Evolutionary conservation across 64 coral and sea anemone species (phyloP).

Genomic region (Pocillopora verrucosa): DNA sequence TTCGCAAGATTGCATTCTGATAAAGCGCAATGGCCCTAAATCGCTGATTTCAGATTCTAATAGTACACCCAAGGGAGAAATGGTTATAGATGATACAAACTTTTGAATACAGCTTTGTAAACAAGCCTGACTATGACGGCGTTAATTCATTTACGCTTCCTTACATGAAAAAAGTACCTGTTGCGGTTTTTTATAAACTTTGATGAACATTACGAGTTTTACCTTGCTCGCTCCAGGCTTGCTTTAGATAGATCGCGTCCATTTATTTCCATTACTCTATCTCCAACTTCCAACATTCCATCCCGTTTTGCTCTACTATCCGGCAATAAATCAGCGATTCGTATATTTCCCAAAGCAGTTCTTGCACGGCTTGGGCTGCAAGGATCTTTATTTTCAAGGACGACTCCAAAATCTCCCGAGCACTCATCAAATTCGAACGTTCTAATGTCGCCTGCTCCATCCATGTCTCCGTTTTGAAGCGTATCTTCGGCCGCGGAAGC

Average conservation of each 20-base stretch:
- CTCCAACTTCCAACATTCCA: conserved; percentile 52
- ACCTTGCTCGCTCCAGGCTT: conserved; percentile 61
- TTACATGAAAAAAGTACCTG: neutral
- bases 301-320: conserved; percentile 33
- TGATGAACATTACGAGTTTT: neutral
- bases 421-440: conserved; percentile 64
- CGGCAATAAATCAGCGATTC: conserved; percentile 41
- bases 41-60: neutral
- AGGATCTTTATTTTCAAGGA: conserved; percentile 19
- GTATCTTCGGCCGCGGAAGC: neutral
- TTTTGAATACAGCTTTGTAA: neutral
- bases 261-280: conserved; percentile 70
- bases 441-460: conserved; percentile 2
- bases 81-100: neutral
- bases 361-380: conserved; percentile 10
- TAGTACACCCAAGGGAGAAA: neutral
- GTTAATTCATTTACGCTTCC: neutral
- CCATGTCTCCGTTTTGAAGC: conserved; percentile 6
- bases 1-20: neutral
- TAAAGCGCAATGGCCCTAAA: neutral
- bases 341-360: conserved; percentile 33
- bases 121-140: neutral
- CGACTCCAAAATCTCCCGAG: conserved; percentile 59
- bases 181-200: conserved; percentile 30
- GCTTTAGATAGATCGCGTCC: conserved; percentile 44